Percentiles rank a stretch among this genome's conserved stretches.
These are phyloP conservation scores for Sebastes umbrosus DNA, from an alignment of 2,797 vertebrate genomes.

Conservation along the genomic window DNA sequence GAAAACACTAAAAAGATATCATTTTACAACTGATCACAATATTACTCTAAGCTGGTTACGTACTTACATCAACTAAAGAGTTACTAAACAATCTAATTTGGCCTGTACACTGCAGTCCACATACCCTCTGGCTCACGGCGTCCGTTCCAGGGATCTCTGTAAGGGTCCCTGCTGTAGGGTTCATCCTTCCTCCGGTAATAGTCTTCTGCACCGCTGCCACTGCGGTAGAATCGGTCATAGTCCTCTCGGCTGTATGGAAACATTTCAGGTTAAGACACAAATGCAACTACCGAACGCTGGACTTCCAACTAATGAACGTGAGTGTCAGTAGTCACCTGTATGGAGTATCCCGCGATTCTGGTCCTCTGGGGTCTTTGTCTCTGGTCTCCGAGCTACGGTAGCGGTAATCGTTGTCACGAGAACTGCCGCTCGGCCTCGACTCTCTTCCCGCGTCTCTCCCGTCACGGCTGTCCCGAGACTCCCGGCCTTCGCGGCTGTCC, in stretches of 20 bases:
- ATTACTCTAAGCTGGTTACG: background rate
- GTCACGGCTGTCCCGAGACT: constrained; percentile 82
- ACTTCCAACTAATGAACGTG: background rate
- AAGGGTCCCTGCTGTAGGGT: constrained; percentile 86
- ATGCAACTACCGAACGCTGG: accelerated
- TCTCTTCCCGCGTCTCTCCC: constrained; percentile 47
- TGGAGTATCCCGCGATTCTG: constrained; percentile 71
- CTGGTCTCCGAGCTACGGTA: constrained; percentile 62
- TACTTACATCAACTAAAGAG: background rate
- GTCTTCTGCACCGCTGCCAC: constrained; percentile 81
- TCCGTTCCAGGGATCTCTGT: constrained; percentile 90
- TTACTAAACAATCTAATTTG: background rate
- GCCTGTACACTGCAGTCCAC: background rate
- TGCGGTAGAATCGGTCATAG: constrained; percentile 86
- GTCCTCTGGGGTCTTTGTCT: constrained; percentile 73
- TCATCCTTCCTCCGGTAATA: constrained; percentile 92
- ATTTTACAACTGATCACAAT: background rate
- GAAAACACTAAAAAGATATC: background rate
- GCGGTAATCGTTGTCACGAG: constrained; percentile 71
- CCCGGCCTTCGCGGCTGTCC: constrained; percentile 75
- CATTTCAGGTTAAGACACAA: background rate
- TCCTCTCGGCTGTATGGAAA: constrained; percentile 82
- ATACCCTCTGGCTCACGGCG: constrained; percentile 86
- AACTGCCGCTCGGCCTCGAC: constrained; percentile 54
- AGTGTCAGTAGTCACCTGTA: constrained; percentile 77